A percentile compares a stretch with the other conserved stretches of the same genome.
Evolutionary conservation across 2,888 invertebrate species (phyloP).

Genomic region (Cheilosia pagana): DNA sequence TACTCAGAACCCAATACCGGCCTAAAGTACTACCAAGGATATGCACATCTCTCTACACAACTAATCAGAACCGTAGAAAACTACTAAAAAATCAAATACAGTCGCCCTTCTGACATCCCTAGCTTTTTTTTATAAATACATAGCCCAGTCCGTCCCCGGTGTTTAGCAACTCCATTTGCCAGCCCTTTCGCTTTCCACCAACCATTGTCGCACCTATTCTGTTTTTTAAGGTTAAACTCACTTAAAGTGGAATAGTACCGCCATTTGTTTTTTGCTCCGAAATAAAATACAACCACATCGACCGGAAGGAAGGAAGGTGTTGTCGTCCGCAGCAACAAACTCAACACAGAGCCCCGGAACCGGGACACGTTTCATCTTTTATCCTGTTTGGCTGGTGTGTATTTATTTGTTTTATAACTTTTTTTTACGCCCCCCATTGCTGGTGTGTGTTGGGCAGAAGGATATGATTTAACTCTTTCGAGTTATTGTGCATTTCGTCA

Average conservation of each 20-base stretch:
- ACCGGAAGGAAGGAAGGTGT: constrained; percentile 49
- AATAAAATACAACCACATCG: constrained; percentile 34
- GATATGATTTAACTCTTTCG: constrained; percentile 32
- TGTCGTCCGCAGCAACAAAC: constrained; percentile 30
- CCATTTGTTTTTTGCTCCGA: constrained; percentile 42
- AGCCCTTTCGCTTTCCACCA: constrained; percentile 25
- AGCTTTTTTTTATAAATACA: too few relatives aligned
- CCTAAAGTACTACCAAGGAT: too few relatives aligned
- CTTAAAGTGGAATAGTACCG: neutral
- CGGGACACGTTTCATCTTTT: constrained; percentile 36
- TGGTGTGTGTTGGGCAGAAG: neutral
- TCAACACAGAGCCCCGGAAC: constrained; percentile 12
- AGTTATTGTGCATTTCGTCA: constrained; percentile 53
- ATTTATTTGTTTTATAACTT: constrained; percentile 7
- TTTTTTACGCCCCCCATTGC: neutral
- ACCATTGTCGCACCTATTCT: neutral
- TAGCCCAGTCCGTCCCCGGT: neutral
- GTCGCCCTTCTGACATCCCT: too few relatives aligned
- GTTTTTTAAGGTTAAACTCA: constrained; percentile 9
- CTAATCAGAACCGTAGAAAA: too few relatives aligned
- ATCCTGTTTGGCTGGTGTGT: constrained; percentile 22
- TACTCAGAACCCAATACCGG: too few relatives aligned
- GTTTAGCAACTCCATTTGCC: neutral
- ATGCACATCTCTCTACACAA: too few relatives aligned
- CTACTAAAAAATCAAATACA: too few relatives aligned